Evolutionary conservation across 2,113 vertebrate genomes (phyloP), one percentile per base, ranked within the genome.

Genomic region (Ramphastos sulfuratus): DNA sequence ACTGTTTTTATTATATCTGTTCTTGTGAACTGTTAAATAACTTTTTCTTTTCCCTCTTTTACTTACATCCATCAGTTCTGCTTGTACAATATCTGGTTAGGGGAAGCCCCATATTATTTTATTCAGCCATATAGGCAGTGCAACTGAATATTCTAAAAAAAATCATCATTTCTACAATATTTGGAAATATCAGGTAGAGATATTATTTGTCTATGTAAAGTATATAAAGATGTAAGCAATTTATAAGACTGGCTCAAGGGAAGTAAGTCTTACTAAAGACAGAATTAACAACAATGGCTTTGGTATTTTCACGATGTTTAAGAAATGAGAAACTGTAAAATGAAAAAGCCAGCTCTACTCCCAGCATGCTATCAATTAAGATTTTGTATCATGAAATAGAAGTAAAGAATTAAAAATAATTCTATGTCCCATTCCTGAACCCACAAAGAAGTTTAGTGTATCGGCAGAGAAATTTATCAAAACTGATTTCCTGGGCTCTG

Each of bases 201-300:
- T 91, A 79, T 71, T 97, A 94, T 94, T 96, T n/a, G 92, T 87
- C 31, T 90, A 3, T 91, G 27, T 87, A 93, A 96, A 97, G 85
- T 89, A 93, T 61, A 85, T 88, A 85, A 78, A 88, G 18, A 80
- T 90, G 15, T 92, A 93, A 92, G 58, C 63, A 73, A 93, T 97
- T 96, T 96, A 87, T 96, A 73, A 89, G 77, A 56, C 70, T 91
- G 75, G 61, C 39, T 96, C 33, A 44, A 90, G 70, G n/a, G 78
- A 95, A 54, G 76, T 87, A 81, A 82, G 76, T 94, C 91, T 95
- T 87, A 65, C 64, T 84, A 92, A 97, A 95, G 33, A 80, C 10
- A 73, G 39, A 95, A 89, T 91, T 96, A 96, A 95, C 89, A 83
- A 90, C 7, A 74, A 15, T 76, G 14, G 15, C 89, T 89, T 33